Evolutionary conservation across 2,797 vertebrate genomes (phyloP).

Genomic region (Forpus xanthops): DNA sequence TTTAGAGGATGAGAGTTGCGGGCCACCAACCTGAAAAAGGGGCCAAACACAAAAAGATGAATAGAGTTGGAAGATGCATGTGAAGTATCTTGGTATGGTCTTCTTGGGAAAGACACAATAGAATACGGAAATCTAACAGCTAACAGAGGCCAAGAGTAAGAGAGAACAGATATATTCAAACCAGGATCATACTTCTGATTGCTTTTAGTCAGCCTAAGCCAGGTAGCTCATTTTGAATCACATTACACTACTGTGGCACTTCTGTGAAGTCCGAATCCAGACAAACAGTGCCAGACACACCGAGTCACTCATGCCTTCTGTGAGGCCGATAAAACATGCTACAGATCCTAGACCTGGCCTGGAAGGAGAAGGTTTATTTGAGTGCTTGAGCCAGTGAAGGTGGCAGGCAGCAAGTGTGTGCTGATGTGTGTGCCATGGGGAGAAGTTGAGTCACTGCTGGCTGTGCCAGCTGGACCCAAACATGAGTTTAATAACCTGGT

Average conservation of each 20-base stretch:
- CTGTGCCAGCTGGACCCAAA: slow-evolving; percentile 36
- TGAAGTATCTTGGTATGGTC: neutral
- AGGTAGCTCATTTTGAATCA: neutral
- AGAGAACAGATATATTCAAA: neutral
- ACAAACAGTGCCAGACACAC: neutral
- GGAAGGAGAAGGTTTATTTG: slow-evolving; percentile 9
- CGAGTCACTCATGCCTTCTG: neutral
- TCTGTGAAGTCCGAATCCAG: neutral
- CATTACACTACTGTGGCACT: neutral
- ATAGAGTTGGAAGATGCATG: neutral
- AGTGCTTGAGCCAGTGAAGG: neutral
- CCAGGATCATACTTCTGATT: neutral
- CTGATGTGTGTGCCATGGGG: slow-evolving; percentile 12
- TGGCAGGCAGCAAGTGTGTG: neutral
- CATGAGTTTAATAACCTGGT: neutral
- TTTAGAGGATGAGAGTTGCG: neutral
- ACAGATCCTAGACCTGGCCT: slow-evolving; percentile 2
- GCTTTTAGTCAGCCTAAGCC: neutral
- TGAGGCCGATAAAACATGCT: neutral
- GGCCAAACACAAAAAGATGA: neutral
- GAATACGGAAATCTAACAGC: neutral
- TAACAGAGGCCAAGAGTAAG: neutral
- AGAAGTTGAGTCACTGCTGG: slow-evolving; percentile 58
- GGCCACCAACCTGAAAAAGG: neutral
- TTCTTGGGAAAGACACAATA: neutral